Evolutionary conservation across 2,888 invertebrate genomes (phyloP), one percentile per base, ranked within the genome.

Genomic region (Nephrotoma appendiculata): DNA sequence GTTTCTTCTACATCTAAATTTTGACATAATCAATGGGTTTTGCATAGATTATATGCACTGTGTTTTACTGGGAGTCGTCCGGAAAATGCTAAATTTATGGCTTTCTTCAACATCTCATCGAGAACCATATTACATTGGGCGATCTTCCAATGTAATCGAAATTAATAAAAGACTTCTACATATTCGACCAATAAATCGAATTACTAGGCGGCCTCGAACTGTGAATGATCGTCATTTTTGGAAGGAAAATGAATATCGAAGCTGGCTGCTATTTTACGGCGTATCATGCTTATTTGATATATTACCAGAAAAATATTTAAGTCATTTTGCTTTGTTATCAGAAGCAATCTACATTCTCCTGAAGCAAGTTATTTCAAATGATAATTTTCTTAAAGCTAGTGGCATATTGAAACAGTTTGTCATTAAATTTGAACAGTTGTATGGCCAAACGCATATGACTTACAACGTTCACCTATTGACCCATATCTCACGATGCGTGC

Each of bases 41-140:
- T 71, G 71, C 12, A 86, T 86, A 4, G 84, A 86, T 9, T 83
- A 86, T n/a, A 44, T 86, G 84, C 86, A 86, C 11, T 83, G 48
- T 84, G 48, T 86, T 12, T 41, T 83, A 6, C 12, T 48, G 42
- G 86, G 84, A 5, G 84, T 84, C 19, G 44, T 83, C n/a, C 19
- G 42, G 43, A 43, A 71, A 71, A 9, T 71, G 43, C 12, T 44
- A 6, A 83, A 71, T 83, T 83, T 83, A 83, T 83, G 83, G 83
- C 9, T 83, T 83, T 31, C 41, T n/a, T 83, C 83, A 41, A 11
- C 9, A 41, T 41, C 31, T 41, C 83, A 83, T 11, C 3, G 11
- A 9, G 12, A 83, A 83, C 11, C 4, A 11, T 83, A 41, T 41
- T 83, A 83, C 6, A 12, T 41, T 3, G 83, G 41, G 9, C n/a